A percentile compares a stretch with the other conserved stretches of the same genome.
phyloP scores from a whole-genome alignment of 1,140 invertebrate species.

The Drosophila murphyi region DNA sequence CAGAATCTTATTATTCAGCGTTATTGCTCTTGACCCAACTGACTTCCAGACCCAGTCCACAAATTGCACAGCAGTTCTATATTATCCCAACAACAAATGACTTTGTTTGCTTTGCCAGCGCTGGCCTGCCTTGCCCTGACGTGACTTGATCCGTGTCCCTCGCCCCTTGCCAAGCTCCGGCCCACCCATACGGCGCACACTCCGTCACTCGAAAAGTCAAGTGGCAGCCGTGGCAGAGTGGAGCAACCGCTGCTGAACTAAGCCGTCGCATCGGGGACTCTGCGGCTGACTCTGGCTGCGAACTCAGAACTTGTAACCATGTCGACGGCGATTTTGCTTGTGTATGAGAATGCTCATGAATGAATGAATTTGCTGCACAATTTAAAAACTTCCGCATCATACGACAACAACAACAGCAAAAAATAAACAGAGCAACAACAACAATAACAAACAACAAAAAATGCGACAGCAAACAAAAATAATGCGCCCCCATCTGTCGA shows the following conservation, averaged over 20 bases:
- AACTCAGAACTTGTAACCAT: conserved; percentile 9
- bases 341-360: conserved; percentile 55
- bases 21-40: conserved; percentile 66
- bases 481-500: conserved; percentile 46
- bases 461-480: conserved; percentile 30
- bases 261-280: conserved; percentile 24
- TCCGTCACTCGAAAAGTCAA: conserved; percentile 67
- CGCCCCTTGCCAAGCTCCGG: not conserved
- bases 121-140: not conserved
- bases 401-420: conserved; percentile 44
- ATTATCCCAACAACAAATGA: conserved; percentile 60
- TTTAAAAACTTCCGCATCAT: conserved; percentile 76
- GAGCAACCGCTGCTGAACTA: conserved; percentile 41
- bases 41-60: not conserved
- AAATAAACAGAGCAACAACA: conserved; percentile 32
- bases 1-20: conserved; percentile 61
- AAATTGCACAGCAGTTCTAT: conserved; percentile 14
- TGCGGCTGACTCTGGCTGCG: conserved; percentile 12
- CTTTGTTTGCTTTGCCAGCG: conserved; percentile 59
- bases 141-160: conserved; percentile 1
- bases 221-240: conserved; percentile 35
- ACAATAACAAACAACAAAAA: conserved; percentile 33
- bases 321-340: conserved; percentile 20
- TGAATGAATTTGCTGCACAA: conserved; percentile 71
- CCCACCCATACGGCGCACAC: not conserved